Percentiles rank a stretch among this genome's conserved stretches.
Evolutionary conservation across 2,888 invertebrate genomes (phyloP).

Genomic region (Caenorhabditis zanzibari): DNA sequence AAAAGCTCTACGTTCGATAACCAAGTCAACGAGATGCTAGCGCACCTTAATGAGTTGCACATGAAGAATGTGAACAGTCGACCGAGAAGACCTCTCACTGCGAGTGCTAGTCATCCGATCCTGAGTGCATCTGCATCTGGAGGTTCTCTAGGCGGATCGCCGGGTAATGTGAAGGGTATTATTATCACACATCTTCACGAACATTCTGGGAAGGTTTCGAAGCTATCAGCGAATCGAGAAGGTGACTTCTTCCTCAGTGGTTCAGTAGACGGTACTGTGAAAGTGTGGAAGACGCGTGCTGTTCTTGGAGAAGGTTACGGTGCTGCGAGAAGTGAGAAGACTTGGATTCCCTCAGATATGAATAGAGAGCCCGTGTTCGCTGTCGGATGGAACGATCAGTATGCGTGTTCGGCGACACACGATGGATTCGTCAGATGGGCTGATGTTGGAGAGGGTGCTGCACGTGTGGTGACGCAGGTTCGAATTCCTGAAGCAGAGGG

Average conservation of each 20-base stretch:
- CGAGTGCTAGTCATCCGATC: slow-evolving; percentile 5
- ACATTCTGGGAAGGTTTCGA: slow-evolving; percentile 72
- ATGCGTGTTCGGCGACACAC: slow-evolving; percentile 37
- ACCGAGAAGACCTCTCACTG: slow-evolving; percentile 3
- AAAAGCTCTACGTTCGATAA: slow-evolving; percentile 40
- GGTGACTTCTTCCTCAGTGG: slow-evolving; percentile 73
- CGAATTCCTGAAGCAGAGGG: slow-evolving; percentile 65
- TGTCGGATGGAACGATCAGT: slow-evolving; percentile 62
- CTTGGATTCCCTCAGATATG: slow-evolving; percentile 45
- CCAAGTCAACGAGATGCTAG: slow-evolving; percentile 50
- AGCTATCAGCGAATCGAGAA: slow-evolving; percentile 72
- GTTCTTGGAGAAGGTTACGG: slow-evolving; percentile 69
- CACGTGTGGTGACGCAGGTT: slow-evolving; percentile 51
- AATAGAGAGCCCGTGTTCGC: slow-evolving; percentile 29
- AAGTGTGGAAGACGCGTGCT: slow-evolving; percentile 66
- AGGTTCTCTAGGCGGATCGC: slow-evolving; percentile 15
- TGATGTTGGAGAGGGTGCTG: slow-evolving; percentile 43
- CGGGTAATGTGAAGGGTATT: slow-evolving; percentile 44
- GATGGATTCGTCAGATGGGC: slow-evolving; percentile 61
- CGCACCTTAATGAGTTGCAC: slow-evolving; percentile 59
- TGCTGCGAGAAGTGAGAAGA: slow-evolving; percentile 61
- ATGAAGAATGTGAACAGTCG: slow-evolving; percentile 44
- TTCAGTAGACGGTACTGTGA: slow-evolving; percentile 74
- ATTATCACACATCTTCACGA: slow-evolving; percentile 79
- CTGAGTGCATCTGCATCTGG: slow-evolving; percentile 23